phyloP scores from a whole-genome alignment of 2,797 vertebrate species.

The Balearica regulorum region DNA sequence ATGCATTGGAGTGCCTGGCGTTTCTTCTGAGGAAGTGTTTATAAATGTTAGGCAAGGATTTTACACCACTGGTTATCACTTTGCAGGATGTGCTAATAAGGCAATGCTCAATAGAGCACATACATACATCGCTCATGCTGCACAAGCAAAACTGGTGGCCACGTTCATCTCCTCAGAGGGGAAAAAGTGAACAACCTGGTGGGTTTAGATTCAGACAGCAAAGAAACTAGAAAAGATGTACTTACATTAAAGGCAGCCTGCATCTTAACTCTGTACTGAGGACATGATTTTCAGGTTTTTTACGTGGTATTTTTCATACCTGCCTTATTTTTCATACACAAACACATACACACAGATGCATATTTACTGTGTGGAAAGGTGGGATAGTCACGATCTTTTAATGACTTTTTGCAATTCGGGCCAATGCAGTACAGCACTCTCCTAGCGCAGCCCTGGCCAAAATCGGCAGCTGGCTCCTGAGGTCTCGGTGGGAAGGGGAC shows the following conservation, averaged over 20 bases:
- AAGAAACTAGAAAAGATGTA: not conserved
- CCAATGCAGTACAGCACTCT: not conserved
- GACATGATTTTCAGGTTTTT: not conserved
- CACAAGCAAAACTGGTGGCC: not conserved
- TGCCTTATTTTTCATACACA: not conserved
- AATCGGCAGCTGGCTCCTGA: not conserved
- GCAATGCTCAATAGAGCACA: not conserved
- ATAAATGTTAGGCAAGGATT: conserved; percentile 42
- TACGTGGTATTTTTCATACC: not conserved
- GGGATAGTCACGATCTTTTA: not conserved
- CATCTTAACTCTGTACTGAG: not conserved
- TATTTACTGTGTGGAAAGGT: not conserved
- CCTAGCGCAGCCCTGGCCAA: not conserved
- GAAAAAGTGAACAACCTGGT: not conserved
- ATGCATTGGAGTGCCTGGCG: conserved; percentile 14
- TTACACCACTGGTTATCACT: not conserved
- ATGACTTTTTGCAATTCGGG: not conserved
- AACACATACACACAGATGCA: accelerated
- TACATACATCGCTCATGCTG: accelerated
- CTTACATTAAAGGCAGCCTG: not conserved
- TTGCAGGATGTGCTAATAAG: conserved; percentile 62
- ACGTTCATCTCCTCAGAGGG: not conserved
- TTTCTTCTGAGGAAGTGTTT: conserved; percentile 54
- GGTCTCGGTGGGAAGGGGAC: not conserved
- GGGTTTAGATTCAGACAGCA: not conserved